These are phyloP conservation scores for Lucilia cuprina DNA, from an alignment of 1,140 invertebrate species.

Conservation along the genomic window DNA sequence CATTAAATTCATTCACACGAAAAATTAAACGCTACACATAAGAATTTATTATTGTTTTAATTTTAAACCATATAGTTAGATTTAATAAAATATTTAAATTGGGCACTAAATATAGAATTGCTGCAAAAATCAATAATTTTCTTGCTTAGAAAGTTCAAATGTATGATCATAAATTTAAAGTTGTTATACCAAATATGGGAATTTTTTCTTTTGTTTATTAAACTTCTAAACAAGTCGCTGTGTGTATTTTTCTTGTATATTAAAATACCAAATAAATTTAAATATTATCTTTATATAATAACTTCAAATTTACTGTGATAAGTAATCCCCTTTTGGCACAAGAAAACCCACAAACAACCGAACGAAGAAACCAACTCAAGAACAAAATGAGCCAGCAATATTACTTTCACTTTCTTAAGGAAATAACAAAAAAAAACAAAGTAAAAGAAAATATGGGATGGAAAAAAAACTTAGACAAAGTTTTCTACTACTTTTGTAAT, in stretches of 20 bases:
- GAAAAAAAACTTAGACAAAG: slow-evolving; percentile 18
- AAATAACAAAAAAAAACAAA: neutral
- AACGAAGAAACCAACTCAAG: too few relatives aligned
- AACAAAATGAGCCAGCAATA: neutral
- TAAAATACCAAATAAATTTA: slow-evolving; percentile 12
- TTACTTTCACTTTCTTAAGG: slow-evolving; percentile 21
- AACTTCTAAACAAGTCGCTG: neutral
- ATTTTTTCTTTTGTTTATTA: neutral
- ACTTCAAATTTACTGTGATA: slow-evolving; percentile 34
- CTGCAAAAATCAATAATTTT: too few relatives aligned
- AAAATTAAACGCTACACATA: too few relatives aligned
- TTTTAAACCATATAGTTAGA: too few relatives aligned
- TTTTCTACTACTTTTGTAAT: slow-evolving; percentile 12
- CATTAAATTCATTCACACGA: too few relatives aligned
- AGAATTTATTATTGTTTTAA: too few relatives aligned
- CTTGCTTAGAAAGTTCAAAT: too few relatives aligned
- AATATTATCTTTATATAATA: slow-evolving; percentile 24
- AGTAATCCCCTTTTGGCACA: slow-evolving; percentile 31
- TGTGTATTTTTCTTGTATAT: neutral
- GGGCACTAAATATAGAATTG: too few relatives aligned
- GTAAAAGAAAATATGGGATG: neutral
- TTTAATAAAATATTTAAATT: too few relatives aligned
- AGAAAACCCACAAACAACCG: neutral
- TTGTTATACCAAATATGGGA: too few relatives aligned
- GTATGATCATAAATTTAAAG: too few relatives aligned